Conservation (phyloP, 1,140 invertebrate genomes). For the Coptotermes formosanus region DNA sequence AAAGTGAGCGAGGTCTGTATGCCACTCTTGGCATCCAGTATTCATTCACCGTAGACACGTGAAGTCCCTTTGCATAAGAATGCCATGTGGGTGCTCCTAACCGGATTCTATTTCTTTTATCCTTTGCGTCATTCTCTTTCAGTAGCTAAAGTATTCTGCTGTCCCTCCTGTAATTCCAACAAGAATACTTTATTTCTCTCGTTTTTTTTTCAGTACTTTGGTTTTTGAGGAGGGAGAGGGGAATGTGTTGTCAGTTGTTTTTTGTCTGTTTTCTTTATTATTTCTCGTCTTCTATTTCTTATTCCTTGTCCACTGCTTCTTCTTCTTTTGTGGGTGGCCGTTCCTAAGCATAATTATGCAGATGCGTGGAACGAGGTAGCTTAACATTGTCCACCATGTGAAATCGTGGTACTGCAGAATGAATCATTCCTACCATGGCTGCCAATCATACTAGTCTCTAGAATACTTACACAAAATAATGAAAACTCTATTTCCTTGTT, state of each 20-base stretch:
- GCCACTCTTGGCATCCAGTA: neutral
- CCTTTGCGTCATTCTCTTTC: neutral
- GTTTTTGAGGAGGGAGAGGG: too few species aligned
- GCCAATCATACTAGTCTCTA: too few species aligned
- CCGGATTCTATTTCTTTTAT: neutral
- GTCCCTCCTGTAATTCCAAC: neutral
- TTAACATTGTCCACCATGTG: neutral
- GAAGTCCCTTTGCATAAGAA: neutral
- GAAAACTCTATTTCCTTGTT: neutral
- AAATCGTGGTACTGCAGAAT: neutral
- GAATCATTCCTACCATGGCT: neutral
- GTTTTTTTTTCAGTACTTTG: neutral
- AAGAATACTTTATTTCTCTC: neutral
- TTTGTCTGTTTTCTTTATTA: neutral
- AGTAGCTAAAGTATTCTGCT: constrained; percentile 1
- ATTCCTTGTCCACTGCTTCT: neutral
- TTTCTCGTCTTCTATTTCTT: neutral
- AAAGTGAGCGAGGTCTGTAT: neutral
- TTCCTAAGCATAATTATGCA: neutral
- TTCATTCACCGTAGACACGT: neutral
- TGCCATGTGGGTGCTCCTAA: neutral
- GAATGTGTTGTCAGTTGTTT: neutral
- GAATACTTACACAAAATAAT: neutral
- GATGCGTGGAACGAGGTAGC: neutral
- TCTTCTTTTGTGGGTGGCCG: neutral